phyloP scores from a whole-genome alignment of 2,113 vertebrate species.

The Mormyrus iriodes region DNA sequence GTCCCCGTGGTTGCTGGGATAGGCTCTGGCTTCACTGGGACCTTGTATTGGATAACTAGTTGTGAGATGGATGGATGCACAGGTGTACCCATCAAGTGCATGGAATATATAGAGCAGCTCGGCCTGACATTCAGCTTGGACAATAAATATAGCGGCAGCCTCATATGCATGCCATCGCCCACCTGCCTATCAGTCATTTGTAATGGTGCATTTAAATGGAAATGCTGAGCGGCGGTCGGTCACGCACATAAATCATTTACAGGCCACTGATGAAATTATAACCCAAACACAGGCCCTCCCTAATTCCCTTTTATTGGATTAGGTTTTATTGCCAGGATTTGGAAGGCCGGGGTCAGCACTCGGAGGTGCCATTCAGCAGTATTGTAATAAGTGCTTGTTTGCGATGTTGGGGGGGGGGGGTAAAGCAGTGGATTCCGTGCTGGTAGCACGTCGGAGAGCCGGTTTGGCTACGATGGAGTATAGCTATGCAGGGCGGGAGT shows the following conservation, averaged over 20 bases:
- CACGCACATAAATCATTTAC: slow-evolving; percentile 20
- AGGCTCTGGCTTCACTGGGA: background rate
- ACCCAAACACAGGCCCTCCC: background rate
- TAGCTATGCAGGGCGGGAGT: background rate
- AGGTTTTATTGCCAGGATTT: slow-evolving; percentile 19
- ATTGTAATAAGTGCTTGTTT: slow-evolving; percentile 10
- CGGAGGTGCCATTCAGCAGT: background rate
- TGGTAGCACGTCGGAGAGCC: background rate
- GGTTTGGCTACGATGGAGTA: background rate
- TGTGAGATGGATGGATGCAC: background rate
- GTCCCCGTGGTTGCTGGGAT: background rate
- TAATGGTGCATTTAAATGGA: slow-evolving; percentile 16
- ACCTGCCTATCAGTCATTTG: slow-evolving; percentile 6
- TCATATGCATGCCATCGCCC: background rate
- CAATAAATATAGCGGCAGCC: background rate
- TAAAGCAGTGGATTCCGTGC: background rate
- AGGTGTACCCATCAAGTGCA: background rate
- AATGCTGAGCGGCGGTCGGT: background rate
- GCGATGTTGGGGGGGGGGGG: background rate
- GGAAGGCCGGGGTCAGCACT: background rate
- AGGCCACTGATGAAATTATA: slow-evolving; percentile 13
- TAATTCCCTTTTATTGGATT: slow-evolving; percentile 22
- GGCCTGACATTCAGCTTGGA: background rate
- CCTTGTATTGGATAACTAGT: background rate
- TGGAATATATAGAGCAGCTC: background rate